A percentile compares a stretch with the other conserved stretches of the same genome.
phyloP scores from a whole-genome alignment of 2,888 invertebrate species.

The Cheilosia urbana region DNA sequence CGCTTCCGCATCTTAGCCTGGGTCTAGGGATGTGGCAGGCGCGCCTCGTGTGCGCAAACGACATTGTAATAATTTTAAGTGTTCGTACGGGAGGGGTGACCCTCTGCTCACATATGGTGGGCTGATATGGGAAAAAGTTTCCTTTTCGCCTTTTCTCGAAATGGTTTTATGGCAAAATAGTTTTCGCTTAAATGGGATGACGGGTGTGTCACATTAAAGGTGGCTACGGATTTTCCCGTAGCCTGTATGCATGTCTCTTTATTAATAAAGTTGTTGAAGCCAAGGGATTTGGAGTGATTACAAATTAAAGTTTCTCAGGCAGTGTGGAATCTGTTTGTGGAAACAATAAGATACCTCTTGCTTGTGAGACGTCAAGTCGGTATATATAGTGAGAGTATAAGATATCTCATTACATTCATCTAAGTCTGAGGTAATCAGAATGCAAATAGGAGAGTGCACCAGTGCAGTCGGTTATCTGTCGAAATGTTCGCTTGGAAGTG shows the following conservation, averaged over 20 bases:
- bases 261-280: constrained; percentile 40
- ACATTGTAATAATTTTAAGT: constrained; percentile 71
- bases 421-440: neutral
- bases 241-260: constrained; percentile 22
- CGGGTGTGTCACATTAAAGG: constrained; percentile 31
- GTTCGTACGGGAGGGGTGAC: constrained; percentile 14
- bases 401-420: neutral
- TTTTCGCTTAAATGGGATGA: constrained; percentile 27
- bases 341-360: constrained; percentile 10
- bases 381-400: neutral
- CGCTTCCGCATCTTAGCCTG: constrained; percentile 36
- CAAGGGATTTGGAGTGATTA: constrained; percentile 20
- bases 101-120: constrained; percentile 10
- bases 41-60: constrained; percentile 63
- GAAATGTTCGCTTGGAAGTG: too few relatives aligned
- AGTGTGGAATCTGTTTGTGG: neutral
- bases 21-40: constrained; percentile 43
- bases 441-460: too few relatives aligned
- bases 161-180: constrained; percentile 13
- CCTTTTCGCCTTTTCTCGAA: neutral
- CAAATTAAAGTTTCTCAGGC: constrained; percentile 8
- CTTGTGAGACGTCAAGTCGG: neutral
- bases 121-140: constrained; percentile 9
- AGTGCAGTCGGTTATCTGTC: too few relatives aligned
- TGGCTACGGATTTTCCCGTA: constrained; percentile 19